Conservation (phyloP, 2,797 vertebrate species). For the Tamandua tetradactyla region DNA sequence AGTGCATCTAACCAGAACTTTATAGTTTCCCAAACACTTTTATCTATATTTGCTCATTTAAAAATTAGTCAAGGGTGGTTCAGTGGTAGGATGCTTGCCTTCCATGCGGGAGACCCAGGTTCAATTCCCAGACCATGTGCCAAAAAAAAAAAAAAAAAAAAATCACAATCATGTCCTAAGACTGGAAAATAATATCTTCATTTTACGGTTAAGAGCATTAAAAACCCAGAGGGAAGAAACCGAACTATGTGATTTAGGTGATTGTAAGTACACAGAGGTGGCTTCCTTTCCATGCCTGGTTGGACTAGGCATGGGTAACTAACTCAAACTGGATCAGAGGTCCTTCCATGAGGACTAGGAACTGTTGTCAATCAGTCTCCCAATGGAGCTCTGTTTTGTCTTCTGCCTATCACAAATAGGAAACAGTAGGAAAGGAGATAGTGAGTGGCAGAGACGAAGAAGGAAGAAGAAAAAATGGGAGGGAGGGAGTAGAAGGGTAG, state of each 20-base stretch:
- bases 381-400: not conserved
- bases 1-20: not conserved
- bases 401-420: not conserved
- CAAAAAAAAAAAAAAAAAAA: too few relatives aligned
- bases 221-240: constrained; percentile 13
- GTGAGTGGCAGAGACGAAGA: too few relatives aligned
- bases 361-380: not conserved
- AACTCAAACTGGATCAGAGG: not conserved
- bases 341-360: not conserved
- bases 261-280: not conserved
- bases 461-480: too few relatives aligned
- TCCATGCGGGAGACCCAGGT: too few relatives aligned
- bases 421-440: not conserved
- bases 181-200: not conserved
- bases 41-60: constrained; percentile 36
- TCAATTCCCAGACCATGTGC: too few relatives aligned
- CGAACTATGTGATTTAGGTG: not conserved
- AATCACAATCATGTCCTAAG: not conserved
- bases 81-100: too few relatives aligned
- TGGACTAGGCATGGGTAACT: too few relatives aligned
- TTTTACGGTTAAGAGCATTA: constrained; percentile 2
- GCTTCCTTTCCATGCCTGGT: not conserved
- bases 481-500: too few relatives aligned
- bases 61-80: too few relatives aligned
- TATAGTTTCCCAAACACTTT: not conserved